phyloP scores from a whole-genome alignment of 2,888 invertebrate genomes.

The Ferrisia virgata region DNA sequence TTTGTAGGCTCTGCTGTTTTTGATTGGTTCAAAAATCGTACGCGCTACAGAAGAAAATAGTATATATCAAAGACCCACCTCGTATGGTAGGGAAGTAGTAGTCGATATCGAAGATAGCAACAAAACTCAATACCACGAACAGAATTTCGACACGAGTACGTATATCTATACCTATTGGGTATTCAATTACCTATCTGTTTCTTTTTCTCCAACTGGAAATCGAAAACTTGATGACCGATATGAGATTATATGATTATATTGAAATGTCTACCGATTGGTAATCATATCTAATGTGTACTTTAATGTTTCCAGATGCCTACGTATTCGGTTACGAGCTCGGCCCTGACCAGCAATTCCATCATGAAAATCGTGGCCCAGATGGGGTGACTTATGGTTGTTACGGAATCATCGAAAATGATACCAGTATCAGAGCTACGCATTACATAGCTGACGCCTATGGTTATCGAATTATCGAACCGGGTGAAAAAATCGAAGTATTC shows the following conservation, averaged over 20 bases:
- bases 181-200: neutral
- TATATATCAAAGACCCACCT: slow-evolving; percentile 47
- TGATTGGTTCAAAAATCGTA: slow-evolving; percentile 4
- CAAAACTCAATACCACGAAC: slow-evolving; percentile 72
- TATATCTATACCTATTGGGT: neutral
- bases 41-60: neutral
- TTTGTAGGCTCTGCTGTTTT: slow-evolving; percentile 27
- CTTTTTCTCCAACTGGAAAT: neutral
- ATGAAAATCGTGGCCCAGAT: slow-evolving; percentile 71
- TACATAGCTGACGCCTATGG: slow-evolving; percentile 76
- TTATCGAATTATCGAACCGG: slow-evolving; percentile 69
- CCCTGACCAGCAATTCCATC: slow-evolving; percentile 73
- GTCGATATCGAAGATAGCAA: slow-evolving; percentile 69
- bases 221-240: neutral
- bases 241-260: no score
- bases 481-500: slow-evolving; percentile 66
- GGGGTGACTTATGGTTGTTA: slow-evolving; percentile 78
- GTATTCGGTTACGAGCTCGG: slow-evolving; percentile 76
- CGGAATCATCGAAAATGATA: slow-evolving; percentile 69
- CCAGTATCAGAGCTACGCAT: slow-evolving; percentile 66
- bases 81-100: slow-evolving; percentile 61
- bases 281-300: slow-evolving; percentile 29
- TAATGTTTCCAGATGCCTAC: slow-evolving; percentile 61
- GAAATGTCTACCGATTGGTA: neutral
- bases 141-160: slow-evolving; percentile 73